Conservation (phyloP, 2,113 vertebrate genomes). For the Cinclus mexicanus region DNA sequence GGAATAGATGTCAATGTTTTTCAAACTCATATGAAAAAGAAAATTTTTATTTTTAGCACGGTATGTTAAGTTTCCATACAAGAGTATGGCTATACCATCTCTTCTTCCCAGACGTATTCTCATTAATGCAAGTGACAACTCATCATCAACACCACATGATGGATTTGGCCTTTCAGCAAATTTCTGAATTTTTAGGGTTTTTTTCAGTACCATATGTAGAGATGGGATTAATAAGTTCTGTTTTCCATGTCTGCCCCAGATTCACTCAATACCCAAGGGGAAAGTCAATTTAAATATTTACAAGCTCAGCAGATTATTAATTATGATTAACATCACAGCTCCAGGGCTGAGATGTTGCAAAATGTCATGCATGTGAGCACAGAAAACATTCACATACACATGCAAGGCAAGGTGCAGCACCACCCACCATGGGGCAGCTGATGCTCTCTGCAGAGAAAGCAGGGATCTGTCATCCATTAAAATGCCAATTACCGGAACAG, state of each 20-base stretch:
- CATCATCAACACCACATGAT: background rate
- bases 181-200: background rate
- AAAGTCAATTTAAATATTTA: constrained; percentile 24
- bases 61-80: background rate
- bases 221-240: background rate
- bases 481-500: background rate
- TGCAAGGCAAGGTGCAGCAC: background rate
- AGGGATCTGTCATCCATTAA: background rate
- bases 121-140: background rate
- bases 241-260: background rate
- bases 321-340: constrained; percentile 23
- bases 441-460: background rate
- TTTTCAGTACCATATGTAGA: background rate
- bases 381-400: background rate
- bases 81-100: background rate
- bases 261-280: background rate
- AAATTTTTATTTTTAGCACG: background rate
- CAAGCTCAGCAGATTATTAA: constrained; percentile 23
- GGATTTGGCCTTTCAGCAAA: background rate
- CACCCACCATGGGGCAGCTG: background rate
- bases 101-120: background rate
- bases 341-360: constrained; percentile 15
- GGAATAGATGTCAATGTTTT: background rate
- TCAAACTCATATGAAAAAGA: background rate
- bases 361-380: background rate